phyloP scores from a whole-genome alignment of 92 coral and sea anemone genomes.

The Phenganax subtilis region DNA sequence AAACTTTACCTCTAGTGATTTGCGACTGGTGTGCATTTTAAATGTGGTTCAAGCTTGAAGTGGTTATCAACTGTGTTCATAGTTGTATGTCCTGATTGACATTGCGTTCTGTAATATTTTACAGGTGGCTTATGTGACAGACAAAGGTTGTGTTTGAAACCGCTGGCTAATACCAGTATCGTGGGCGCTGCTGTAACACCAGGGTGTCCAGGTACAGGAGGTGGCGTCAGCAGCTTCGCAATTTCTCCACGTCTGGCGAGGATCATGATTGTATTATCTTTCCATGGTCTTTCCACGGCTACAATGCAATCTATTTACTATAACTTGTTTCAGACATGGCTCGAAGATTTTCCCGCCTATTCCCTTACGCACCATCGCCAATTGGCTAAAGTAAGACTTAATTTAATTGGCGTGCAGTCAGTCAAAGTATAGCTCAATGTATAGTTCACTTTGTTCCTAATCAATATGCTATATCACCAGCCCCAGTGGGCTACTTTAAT shows the following conservation, averaged over 20 bases:
- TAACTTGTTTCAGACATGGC: conserved; percentile 69
- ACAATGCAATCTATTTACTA: conserved; percentile 78
- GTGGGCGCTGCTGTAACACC: conserved; percentile 91
- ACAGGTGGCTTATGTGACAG: conserved; percentile 79
- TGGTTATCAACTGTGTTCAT: no score
- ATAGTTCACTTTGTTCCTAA: no score
- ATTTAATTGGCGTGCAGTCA: neutral
- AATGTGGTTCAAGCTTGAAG: no score
- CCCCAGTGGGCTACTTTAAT: no score
- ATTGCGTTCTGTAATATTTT: neutral
- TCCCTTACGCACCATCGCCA: conserved; percentile 78
- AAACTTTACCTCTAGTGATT: neutral
- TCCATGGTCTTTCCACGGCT: conserved; percentile 61
- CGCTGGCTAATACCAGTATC: conserved; percentile 67
- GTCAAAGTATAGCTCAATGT: no score
- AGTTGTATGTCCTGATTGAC: neutral
- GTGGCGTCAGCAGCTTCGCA: conserved; percentile 75
- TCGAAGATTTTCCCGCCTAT: conserved; percentile 93
- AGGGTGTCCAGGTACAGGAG: conserved; percentile 67
- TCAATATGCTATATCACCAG: no score
- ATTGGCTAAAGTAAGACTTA: conserved; percentile 60
- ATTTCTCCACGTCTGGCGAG: conserved; percentile 80
- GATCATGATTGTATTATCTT: conserved; percentile 83
- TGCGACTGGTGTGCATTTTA: no score
- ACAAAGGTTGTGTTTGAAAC: conserved; percentile 60